Base-by-base conservation (phyloP, 2,797 vertebrate species). In the Oryzias dopingdopingensis region DNA sequence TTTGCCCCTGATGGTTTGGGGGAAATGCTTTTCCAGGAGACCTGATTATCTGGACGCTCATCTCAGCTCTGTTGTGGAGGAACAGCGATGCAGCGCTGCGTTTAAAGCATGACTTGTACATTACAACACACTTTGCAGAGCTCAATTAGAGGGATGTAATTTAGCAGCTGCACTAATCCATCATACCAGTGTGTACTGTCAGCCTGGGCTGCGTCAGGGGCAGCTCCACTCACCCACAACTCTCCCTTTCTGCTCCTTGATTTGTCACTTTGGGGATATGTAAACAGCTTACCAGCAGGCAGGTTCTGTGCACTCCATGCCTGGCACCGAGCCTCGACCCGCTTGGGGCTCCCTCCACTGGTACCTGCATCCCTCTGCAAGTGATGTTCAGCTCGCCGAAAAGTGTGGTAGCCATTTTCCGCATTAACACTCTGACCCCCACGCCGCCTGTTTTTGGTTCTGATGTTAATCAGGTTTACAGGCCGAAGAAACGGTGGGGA, bases 221-320 rank as follows among this genome's bases (percentile, higher is more conserved):
- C 67, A 46, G 42, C 74, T 78, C 71, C 59, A 49, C 57, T 74
- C 24, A 41, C 74, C 70, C 72, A 53, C 56, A 49, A 65, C 75
- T 71, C 58, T 74, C 77, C 64, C 65, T 58, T 61, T 80, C 78
- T 81, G 53, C 83, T 89, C 77, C 84, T 86, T 80, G 87, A 85
- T 90, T 90, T 87, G 70, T 89, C 84, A 87, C 91, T 89, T 82
- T 82, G 71, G 69, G 87, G 88, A 92, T 88, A 91, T 90, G 80
- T 83, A 87, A 92, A 89, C 90, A 87, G 70, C 76, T 84, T 79
- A 88, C 79, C 64, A 70, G 85, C 85, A 49, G 68, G 74, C 83
- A 62, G 67, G 66, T 86, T 91, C 87, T 91, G 82, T 59, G 55
- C 62, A 76, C 47, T 77, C 59, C 69, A 67, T 56, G 68, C 59